Evolutionary conservation across 2,888 invertebrate genomes (phyloP), one percentile per base, ranked within the genome.

Genomic region (Cephus nigrinus): DNA sequence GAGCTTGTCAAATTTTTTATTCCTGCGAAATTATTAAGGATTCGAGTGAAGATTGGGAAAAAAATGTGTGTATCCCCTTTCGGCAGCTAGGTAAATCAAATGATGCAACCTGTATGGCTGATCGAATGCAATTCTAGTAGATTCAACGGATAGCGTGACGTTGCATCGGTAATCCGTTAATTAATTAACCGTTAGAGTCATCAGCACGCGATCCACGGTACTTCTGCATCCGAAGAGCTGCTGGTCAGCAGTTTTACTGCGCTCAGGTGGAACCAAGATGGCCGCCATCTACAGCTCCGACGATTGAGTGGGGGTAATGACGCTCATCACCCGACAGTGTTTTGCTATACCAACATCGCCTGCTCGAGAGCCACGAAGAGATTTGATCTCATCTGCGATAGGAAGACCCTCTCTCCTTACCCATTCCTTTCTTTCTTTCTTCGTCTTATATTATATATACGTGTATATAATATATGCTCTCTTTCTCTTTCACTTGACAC

Each of bases 291-390:
- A 86, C 88, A 86, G 88, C 88, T 88, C 87, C 82, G 80, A 76
- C 82, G 81, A 77, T 34, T 4, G 76, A 80, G 90, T 89, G 89
- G 91, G 90, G 90, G 88, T 91, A 91, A 91, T 91, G 91, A 91
- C 89, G 88, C 90, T 91, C 91, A 91, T 91, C 90, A 91, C 88
- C 90, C 88, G 88, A 90, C 90, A 88, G 88, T 91, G 88, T 91
- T 90, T 90, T 90, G 89, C 88, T 91, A 90, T 90, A 90, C 90
- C 89, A 90, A 91, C 90, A 90, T 89, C 84, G 82, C 75, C 82
- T 80, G 80, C 82, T 81, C 80, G 83, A 82, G 81, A 82, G 80
- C 83, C 75, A 80, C 74, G 76, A 79, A 77, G 85, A 88, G 86
- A 88, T 88, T 86, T 84, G 88, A 90, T 90, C 88, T 88, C 87